Evolutionary conservation across 35 echinoderm and acorn worm species (phyloP), one percentile per base, ranked within the genome.

Genomic region (Patiria miniata): DNA sequence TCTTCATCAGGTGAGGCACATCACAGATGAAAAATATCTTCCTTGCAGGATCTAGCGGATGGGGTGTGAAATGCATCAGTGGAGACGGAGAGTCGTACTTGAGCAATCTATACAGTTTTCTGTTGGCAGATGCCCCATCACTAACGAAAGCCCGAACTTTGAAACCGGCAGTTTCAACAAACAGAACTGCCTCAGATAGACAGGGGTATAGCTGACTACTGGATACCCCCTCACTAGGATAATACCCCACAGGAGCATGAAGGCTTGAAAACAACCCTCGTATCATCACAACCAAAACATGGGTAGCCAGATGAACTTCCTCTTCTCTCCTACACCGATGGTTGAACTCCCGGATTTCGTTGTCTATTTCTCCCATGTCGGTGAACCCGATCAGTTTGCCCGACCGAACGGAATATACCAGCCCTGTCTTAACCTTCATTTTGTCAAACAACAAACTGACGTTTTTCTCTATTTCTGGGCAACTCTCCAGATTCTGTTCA

Each of bases 11-110:
- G 54, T 93, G 91, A 5, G 91, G 91, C 1, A 88, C 85, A 39
- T 93, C 86, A 34, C 86, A 93, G n/a, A 93, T 78, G 39, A 93
- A 93, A 39, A 68, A 89, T 8, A 93, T 79, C n/a, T 23, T 16
- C 30, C 60, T 68, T 3, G 60, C 0, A 39, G 38, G 36, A 39
- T 44, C 60, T 8, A 39, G n/a, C 76, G 84, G 58, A 76, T 86
- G 7, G 0, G 34, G 38, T 8, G 61, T 86, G 40, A 22, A 65
- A 26, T 76, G 76, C 76, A 39, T 26, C 5, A 50, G 23, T 8
- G 47, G 54, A 9, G 81, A 30, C 5, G 50, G 5, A 55, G 8
- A 9, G 40, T 10, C 40, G 6, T 22, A n/a, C 37, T 9, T 21
- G 39, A 77, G 81, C 39, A 90, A 36, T 9, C n/a, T 47, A 32